A percentile compares a stretch with the other conserved stretches of the same genome.
phyloP scores from a whole-genome alignment of 2,797 vertebrate species.

The Thamnophis elegans region DNA sequence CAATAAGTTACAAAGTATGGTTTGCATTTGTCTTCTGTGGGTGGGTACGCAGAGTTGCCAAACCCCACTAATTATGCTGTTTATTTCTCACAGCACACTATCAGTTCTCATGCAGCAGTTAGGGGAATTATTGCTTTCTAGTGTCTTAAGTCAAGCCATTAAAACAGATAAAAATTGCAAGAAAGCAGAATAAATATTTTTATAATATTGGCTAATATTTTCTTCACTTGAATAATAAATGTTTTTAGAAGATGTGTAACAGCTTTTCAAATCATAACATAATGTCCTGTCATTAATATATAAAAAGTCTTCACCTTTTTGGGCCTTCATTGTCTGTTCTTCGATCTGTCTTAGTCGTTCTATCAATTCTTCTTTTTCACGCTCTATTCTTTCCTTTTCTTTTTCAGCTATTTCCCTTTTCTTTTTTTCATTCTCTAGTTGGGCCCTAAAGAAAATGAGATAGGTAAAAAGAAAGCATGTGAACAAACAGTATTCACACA shows the following conservation, averaged over 20 bases:
- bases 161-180: neutral
- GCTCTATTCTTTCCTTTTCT: conserved; percentile 94
- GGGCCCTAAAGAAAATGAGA: conserved; percentile 76
- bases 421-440: conserved; percentile 97
- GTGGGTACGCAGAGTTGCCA: neutral
- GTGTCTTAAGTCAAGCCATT: neutral
- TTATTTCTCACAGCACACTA: neutral
- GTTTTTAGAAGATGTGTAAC: neutral
- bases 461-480: neutral
- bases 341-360: conserved; percentile 91
- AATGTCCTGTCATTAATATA: neutral
- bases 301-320: conserved; percentile 81
- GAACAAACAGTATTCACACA: neutral
- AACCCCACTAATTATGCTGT: neutral
- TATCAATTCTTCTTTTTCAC: conserved; percentile 95
- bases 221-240: neutral
- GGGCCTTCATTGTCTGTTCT: conserved; percentile 92
- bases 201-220: neutral
- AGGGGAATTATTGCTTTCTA: neutral
- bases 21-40: neutral
- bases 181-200: neutral
- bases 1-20: neutral
- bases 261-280: neutral
- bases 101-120: neutral
- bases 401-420: conserved; percentile 94